Evolutionary conservation across 2,797 vertebrate species (phyloP), one percentile per base, ranked within the genome.

Genomic region (Parauchenoglanis punctatus): DNA sequence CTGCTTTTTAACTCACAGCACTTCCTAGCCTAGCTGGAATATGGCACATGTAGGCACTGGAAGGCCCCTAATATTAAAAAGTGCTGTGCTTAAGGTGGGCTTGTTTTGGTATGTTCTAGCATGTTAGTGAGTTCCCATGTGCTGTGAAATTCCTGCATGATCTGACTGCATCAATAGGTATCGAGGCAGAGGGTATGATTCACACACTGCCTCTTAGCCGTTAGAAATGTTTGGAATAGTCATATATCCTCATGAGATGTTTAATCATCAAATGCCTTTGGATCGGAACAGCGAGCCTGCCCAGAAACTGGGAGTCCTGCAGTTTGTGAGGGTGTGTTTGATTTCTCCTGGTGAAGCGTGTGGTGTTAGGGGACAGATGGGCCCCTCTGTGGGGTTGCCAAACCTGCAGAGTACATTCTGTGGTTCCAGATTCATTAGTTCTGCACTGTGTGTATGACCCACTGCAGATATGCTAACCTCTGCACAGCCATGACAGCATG

Each of bases 231-330:
- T 94, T 91, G 93, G 93, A 94, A 95, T 95, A 93, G 94, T 92
- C 93, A 94, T 91, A 90, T 81, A 76, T 88, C 90, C 95, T 93
- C 92, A 20, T 87, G 78, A 91, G 95, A 95, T 93, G 93, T 95
- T 95, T 92, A 94, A 95, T 94, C 94, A 94, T 93, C 92, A 94
- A 95, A 94, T 95, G 94, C 92, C 91, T 91, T 93, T 93, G 93
- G 93, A 93, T 94, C 92, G 93, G 92, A 95, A 94, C 93, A 89
- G 89, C 90, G 90, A 84, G 88, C 91, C 91, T 91, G 92, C 90
- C 25, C 54, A 61, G 86, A 91, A 91, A 93, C 92, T 90, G 84
- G 77, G 86, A 90, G 7, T 85, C 54, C 49, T 81, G 78, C 88
- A 89, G 91, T 73, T 92, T 89, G 89, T n/a, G 52, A 92, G 92